Conservation (phyloP, 2,888 invertebrate species). For the Anoplius nigerrimus region DNA sequence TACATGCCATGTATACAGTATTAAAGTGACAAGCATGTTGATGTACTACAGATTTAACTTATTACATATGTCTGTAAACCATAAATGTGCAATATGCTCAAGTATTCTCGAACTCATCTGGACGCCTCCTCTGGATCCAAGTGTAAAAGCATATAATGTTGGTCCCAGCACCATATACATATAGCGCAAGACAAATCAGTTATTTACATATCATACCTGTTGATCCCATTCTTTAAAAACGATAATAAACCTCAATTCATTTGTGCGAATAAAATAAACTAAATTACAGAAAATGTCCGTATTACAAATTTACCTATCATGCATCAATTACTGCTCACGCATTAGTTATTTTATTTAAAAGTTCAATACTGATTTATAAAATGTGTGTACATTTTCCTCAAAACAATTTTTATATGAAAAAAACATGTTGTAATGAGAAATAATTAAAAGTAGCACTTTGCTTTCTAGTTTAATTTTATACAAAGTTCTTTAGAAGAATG, state of each 20-base stretch:
- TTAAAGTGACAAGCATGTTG: too few relatives aligned
- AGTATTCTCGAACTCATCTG: conserved; percentile 21
- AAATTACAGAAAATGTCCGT: neutral
- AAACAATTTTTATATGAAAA: too few relatives aligned
- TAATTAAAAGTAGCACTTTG: too few relatives aligned
- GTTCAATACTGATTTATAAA: neutral
- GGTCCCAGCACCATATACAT: conserved; percentile 48
- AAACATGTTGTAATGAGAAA: too few relatives aligned
- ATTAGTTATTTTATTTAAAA: neutral
- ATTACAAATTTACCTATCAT: neutral
- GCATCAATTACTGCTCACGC: neutral
- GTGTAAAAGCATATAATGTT: conserved; percentile 43
- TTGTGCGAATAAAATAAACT: neutral
- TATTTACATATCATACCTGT: conserved; percentile 33
- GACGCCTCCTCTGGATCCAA: conserved; percentile 20
- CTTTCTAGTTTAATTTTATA: too few relatives aligned
- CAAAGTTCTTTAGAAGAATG: too few relatives aligned
- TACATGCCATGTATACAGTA: too few relatives aligned
- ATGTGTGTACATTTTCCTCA: too few relatives aligned
- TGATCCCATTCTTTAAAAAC: conserved; percentile 40
- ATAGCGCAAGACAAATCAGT: conserved; percentile 43
- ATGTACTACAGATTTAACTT: conserved; percentile 17
- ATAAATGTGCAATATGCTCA: conserved; percentile 8
- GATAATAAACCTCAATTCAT: neutral
- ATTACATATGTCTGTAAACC: conserved; percentile 19